Base-by-base conservation (phyloP, 2,113 vertebrate genomes). In the Panurus biarmicus region DNA sequence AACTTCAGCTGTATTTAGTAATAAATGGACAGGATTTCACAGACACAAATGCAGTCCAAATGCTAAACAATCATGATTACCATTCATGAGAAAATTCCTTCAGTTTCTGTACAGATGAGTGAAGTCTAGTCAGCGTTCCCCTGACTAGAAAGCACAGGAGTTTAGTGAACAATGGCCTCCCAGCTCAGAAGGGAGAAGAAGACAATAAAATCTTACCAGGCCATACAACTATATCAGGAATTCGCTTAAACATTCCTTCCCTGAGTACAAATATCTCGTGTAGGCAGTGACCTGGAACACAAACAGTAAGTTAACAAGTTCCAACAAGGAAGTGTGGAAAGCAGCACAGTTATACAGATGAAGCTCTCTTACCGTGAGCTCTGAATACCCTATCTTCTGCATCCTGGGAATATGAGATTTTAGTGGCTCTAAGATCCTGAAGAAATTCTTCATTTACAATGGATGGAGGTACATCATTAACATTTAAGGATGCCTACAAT, bases 151-250 rank as follows among this genome's bases (percentile, higher is more conserved):
- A 71, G 50, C n/a, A 73, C 7, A 38, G 24, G 29, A 60, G 28
- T 53, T 87, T 5, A 75, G 10, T 14, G 40, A 78, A 77, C 77
- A 81, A 24, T 4, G 12, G 31, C 76, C 51, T 74, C 50, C 38
- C n/a, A 78, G 33, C 57, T 38, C 40, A 91, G 57, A 79, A 85
- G 3, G 31, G 20, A 93, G 24, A 92, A 76, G 64, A n/a, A 25
- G 17, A 72, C 69, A 73, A 90, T 24, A 21, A 47, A 79, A 56
- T 42, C 97, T 98, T 98, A 99, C 99, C 98, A 97, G 99, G 99
- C 99, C 99, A 99, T 53, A 99, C 97, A 96, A 99, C 98, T 97
- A 99, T 91, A 97, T 99, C 99, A 93, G 99, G 99, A 98, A 99
- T 97, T 82, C 98, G 98, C 58, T 99, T 98, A 95, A 99, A 96